A percentile compares a stretch with the other conserved stretches of the same genome.
These are phyloP conservation scores for Aproaerema taeniolella DNA, from an alignment of 2,888 invertebrate genomes.

Conservation along the genomic window DNA sequence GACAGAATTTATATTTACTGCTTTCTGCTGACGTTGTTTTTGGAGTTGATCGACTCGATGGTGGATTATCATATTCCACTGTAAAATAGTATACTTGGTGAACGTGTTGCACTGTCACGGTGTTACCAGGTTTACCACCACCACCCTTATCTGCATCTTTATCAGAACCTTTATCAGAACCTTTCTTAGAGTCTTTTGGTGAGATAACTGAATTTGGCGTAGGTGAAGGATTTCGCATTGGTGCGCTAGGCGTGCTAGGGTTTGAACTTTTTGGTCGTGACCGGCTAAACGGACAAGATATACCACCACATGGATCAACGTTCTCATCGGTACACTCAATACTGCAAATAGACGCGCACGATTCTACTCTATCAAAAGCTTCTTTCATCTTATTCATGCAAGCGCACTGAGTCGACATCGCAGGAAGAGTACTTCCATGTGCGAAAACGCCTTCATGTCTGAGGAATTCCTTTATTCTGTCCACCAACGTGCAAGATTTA, in stretches of 20 bases:
- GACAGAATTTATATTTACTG: constrained; percentile 6
- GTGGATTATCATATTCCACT: constrained; percentile 54
- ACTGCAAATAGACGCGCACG: constrained; percentile 42
- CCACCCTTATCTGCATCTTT: neutral
- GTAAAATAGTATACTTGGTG: constrained; percentile 63
- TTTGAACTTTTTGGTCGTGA: constrained; percentile 17
- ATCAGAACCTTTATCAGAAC: no score
- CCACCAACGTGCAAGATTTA: constrained; percentile 53
- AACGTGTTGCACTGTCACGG: constrained; percentile 24
- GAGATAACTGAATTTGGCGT: no score
- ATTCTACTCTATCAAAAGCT: constrained; percentile 36
- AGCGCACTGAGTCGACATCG: constrained; percentile 60
- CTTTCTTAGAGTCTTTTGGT: no score
- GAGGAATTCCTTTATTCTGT: constrained; percentile 57
- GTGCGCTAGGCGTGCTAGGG: no score
- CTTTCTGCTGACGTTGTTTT: no score
- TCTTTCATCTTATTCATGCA: constrained; percentile 55
- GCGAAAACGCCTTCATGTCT: constrained; percentile 52
- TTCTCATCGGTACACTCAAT: constrained; percentile 38
- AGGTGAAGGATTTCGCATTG: neutral
- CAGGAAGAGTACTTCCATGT: constrained; percentile 27
- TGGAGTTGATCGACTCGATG: no score
- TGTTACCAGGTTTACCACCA: no score
- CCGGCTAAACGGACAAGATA: constrained; percentile 52
- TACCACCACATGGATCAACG: constrained; percentile 44